Evolutionary conservation across 2,888 invertebrate species (phyloP).

Genomic region (Lasioglossum malachurum): DNA sequence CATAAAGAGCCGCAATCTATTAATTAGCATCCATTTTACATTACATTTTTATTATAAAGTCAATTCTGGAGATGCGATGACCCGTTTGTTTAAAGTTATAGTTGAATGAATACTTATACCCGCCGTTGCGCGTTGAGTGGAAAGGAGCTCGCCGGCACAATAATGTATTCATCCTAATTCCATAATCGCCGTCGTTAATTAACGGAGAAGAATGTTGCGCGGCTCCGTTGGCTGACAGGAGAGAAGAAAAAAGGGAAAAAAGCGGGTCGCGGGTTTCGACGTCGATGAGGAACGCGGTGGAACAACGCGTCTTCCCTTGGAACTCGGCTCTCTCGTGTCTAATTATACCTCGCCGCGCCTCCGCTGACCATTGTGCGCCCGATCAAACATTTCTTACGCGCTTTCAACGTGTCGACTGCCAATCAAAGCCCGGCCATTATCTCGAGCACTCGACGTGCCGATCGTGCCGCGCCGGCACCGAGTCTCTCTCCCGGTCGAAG

Average conservation of each 20-base stretch:
- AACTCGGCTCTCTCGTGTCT: conserved; percentile 27
- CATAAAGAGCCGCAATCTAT: neutral
- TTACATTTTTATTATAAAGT: neutral
- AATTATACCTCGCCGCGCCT: conserved; percentile 44
- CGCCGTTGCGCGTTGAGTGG: neutral
- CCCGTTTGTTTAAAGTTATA: neutral
- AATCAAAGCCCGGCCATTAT: conserved; percentile 52
- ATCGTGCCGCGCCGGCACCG: conserved; percentile 34
- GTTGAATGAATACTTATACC: neutral
- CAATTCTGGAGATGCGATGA: neutral
- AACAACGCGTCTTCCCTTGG: conserved; percentile 17
- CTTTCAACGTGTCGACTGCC: conserved; percentile 50
- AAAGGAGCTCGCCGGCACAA: neutral
- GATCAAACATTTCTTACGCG: conserved; percentile 44
- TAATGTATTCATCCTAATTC: conserved; percentile 17
- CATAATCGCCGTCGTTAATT: conserved; percentile 28
- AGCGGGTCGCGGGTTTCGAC: conserved; percentile 25
- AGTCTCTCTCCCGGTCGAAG: conserved; percentile 17
- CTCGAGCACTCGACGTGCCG: conserved; percentile 34
- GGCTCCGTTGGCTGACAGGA: neutral
- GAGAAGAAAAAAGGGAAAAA: neutral
- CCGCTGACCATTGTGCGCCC: conserved; percentile 39
- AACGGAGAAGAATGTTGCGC: conserved; percentile 14
- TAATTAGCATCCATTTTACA: neutral
- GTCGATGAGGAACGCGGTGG: conserved; percentile 18